Percentiles rank a stretch among this genome's conserved stretches.
phyloP scores from a whole-genome alignment of 1,140 invertebrate genomes.

The Nasonia vitripennis region DNA sequence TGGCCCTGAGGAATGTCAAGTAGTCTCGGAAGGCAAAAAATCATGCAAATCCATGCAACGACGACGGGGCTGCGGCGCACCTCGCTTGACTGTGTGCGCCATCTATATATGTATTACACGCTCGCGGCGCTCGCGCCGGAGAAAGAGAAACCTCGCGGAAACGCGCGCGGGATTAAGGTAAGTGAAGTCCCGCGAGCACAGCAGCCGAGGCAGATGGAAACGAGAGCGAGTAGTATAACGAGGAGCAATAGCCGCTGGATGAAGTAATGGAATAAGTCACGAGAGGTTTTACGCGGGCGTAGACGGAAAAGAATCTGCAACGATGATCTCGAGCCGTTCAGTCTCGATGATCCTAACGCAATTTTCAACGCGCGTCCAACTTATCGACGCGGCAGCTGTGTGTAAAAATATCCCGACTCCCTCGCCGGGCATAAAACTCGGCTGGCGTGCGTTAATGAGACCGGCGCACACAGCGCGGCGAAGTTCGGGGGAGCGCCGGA shows the following conservation, averaged over 20 bases:
- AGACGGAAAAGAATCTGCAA: not conserved
- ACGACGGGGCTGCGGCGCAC: too few species aligned
- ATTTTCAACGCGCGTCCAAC: not conserved
- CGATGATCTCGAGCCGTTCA: not conserved
- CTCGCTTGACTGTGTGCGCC: too few species aligned
- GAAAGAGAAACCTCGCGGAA: slow-evolving; percentile 28
- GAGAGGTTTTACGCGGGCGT: not conserved
- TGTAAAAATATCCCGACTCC: slow-evolving; percentile 3
- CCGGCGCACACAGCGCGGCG: not conserved
- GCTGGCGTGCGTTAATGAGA: slow-evolving; percentile 32
- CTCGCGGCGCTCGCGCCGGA: not conserved
- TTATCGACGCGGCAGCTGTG: not conserved
- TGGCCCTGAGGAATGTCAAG: not conserved
- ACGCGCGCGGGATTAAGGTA: slow-evolving; percentile 16
- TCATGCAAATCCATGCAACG: not conserved
- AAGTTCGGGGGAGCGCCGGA: slow-evolving; percentile 17
- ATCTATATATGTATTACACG: not conserved
- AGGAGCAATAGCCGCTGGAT: slow-evolving; percentile 16
- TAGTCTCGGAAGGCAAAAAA: not conserved
- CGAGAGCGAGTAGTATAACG: slow-evolving; percentile 5
- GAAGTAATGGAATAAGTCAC: slow-evolving; percentile 20
- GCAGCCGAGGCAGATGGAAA: not conserved
- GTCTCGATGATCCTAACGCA: not conserved
- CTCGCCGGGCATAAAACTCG: slow-evolving; percentile 26
- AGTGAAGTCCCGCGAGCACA: slow-evolving; percentile 30